These are phyloP conservation scores for Chironomus striatipennis DNA, from an alignment of 1,140 invertebrate species.

Conservation along the genomic window DNA sequence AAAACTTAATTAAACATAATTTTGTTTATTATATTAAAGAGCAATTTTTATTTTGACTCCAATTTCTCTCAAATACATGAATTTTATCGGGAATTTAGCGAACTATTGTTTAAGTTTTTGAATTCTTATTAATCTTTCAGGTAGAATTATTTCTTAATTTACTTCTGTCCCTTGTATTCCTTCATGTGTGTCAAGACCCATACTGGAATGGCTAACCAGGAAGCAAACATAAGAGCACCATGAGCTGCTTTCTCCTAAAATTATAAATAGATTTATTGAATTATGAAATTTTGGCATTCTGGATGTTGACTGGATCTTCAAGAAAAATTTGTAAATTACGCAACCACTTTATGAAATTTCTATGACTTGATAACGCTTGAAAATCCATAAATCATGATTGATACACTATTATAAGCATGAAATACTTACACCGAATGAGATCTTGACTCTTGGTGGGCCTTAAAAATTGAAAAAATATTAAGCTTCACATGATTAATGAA, in stretches of 20 bases:
- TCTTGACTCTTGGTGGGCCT: neutral
- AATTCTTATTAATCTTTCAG: too few relatives aligned
- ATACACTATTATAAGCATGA: neutral
- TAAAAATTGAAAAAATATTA: constrained; percentile 10
- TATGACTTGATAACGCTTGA: neutral
- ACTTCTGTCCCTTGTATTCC: constrained; percentile 11
- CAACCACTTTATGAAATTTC: neutral
- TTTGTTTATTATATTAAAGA: too few relatives aligned
- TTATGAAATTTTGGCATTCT: neutral
- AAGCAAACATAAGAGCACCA: neutral
- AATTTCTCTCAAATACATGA: too few relatives aligned
- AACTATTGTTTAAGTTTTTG: too few relatives aligned
- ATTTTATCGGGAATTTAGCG: too few relatives aligned
- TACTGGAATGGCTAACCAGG: neutral
- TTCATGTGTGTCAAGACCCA: neutral
- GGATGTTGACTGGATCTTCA: neutral
- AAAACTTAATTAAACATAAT: too few relatives aligned
- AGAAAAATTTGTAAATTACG: neutral
- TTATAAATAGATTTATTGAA: neutral
- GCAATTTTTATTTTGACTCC: too few relatives aligned
- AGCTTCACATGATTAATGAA: neutral
- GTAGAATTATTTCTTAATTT: neutral
- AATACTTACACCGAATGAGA: constrained; percentile 10
- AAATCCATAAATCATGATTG: neutral
- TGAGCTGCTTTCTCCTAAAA: neutral